phyloP scores from a whole-genome alignment of 2,797 vertebrate species.

The Eutrigla gurnardus region DNA sequence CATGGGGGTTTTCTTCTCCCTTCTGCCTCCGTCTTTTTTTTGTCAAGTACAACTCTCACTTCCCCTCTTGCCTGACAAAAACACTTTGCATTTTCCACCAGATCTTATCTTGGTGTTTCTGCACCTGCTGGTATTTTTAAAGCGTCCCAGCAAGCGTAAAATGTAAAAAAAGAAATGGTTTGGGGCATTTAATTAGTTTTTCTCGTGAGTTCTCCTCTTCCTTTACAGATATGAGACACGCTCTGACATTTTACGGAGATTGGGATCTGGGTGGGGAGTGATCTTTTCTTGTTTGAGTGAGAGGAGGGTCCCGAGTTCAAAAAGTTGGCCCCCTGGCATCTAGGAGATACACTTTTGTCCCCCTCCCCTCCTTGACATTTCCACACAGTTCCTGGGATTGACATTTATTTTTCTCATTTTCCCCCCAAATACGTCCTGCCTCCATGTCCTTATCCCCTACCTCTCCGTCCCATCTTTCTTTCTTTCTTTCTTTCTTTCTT shows the following conservation, averaged over 20 bases:
- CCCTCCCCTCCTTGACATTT: constrained; percentile 64
- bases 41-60: constrained; percentile 29
- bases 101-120: constrained; percentile 36
- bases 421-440: constrained; percentile 35
- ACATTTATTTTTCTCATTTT: constrained; percentile 62
- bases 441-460: constrained; percentile 65
- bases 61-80: constrained; percentile 9
- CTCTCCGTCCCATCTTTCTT: constrained; percentile 68
- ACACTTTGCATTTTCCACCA: constrained; percentile 27
- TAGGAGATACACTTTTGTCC: constrained; percentile 48
- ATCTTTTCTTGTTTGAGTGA: constrained; percentile 49
- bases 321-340: constrained; percentile 67
- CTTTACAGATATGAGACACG: constrained; percentile 29
- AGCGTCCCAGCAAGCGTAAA: constrained; percentile 41
- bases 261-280: constrained; percentile 41
- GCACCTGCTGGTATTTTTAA: constrained; percentile 39
- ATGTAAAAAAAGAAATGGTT: constrained; percentile 47
- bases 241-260: constrained; percentile 57
- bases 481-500: constrained; percentile 54
- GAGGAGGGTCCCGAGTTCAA: constrained; percentile 57
- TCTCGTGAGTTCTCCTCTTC: constrained; percentile 24
- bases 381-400: constrained; percentile 59
- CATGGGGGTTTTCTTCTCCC: constrained; percentile 66
- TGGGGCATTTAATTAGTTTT: constrained; percentile 47
- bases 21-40: constrained; percentile 35